phyloP scores from a whole-genome alignment of 2,113 vertebrate species.

The Hippocampus zosterae region DNA sequence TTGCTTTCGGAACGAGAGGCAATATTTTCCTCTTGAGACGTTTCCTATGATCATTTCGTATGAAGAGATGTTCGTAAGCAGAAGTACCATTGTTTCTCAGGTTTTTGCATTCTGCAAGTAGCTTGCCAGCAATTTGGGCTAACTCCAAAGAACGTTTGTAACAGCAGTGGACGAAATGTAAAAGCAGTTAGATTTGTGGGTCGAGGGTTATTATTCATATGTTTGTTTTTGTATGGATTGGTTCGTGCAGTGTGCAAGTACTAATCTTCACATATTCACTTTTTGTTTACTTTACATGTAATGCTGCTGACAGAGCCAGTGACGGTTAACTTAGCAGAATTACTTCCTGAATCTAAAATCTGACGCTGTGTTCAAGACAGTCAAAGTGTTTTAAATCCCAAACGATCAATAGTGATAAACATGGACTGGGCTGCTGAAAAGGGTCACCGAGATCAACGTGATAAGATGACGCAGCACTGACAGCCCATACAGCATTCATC shows the following conservation, averaged over 20 bases:
- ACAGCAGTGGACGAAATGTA: background rate
- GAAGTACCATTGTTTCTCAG: too few species aligned
- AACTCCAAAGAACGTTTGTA: too few species aligned
- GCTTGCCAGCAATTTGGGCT: too few species aligned
- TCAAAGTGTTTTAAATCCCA: background rate
- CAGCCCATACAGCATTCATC: slow-evolving; percentile 59
- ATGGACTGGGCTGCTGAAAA: slow-evolving; percentile 1
- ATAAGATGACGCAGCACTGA: slow-evolving; percentile 40
- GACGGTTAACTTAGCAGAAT: background rate
- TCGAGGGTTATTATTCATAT: too few species aligned
- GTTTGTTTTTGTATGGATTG: too few species aligned
- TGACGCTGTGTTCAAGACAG: background rate
- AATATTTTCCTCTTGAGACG: too few species aligned
- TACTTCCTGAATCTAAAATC: background rate
- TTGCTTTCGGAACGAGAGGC: too few species aligned
- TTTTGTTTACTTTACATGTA: background rate
- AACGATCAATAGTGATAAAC: slow-evolving; percentile 1
- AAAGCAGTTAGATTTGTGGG: too few species aligned
- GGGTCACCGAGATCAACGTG: slow-evolving; percentile 27
- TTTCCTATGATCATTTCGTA: too few species aligned
- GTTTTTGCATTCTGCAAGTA: too few species aligned
- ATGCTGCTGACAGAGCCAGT: background rate
- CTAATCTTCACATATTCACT: background rate
- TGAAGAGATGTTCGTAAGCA: too few species aligned
- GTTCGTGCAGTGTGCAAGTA: too few species aligned